Conservation (phyloP, 1,140 invertebrate genomes). For the Elysia chlorotica region DNA sequence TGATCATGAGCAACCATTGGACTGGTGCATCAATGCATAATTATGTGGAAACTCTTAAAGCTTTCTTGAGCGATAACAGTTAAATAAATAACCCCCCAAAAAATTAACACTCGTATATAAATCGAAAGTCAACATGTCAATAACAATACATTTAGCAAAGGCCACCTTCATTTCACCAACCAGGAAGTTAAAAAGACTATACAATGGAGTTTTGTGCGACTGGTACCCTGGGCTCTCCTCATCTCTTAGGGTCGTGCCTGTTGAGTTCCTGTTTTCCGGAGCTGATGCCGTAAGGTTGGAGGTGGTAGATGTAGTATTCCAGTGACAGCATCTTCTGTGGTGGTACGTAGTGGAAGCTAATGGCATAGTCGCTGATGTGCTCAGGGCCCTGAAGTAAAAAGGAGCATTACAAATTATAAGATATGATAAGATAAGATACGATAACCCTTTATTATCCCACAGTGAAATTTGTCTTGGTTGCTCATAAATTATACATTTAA, state of each 20-base stretch:
- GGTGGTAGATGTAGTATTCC: slow-evolving; percentile 45
- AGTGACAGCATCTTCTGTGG: slow-evolving; percentile 69
- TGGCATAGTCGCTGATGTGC: slow-evolving; percentile 91
- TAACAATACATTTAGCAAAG: not conserved
- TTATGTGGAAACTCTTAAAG: not conserved
- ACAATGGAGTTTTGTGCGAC: not conserved
- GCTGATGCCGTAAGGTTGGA: slow-evolving; percentile 37
- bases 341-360: slow-evolving; percentile 95
- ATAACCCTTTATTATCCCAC: no score
- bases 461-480: no score
- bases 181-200: not conserved
- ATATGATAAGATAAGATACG: no score
- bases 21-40: not conserved
- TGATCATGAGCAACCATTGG: not conserved
- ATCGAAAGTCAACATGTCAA: not conserved
- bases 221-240: no score
- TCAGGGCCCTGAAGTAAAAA: slow-evolving; percentile 56
- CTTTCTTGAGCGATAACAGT: not conserved
- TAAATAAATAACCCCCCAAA: not conserved
- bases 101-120: not conserved
- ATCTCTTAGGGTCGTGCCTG: not conserved
- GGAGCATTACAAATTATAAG: no score
- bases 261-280: slow-evolving; percentile 34
- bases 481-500: no score
- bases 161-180: not conserved